A percentile compares a stretch with the other conserved stretches of the same genome.
These are phyloP conservation scores for Ophioderma brevispina DNA, from an alignment of 35 echinoderm and acorn worm genomes.

Conservation along the genomic window DNA sequence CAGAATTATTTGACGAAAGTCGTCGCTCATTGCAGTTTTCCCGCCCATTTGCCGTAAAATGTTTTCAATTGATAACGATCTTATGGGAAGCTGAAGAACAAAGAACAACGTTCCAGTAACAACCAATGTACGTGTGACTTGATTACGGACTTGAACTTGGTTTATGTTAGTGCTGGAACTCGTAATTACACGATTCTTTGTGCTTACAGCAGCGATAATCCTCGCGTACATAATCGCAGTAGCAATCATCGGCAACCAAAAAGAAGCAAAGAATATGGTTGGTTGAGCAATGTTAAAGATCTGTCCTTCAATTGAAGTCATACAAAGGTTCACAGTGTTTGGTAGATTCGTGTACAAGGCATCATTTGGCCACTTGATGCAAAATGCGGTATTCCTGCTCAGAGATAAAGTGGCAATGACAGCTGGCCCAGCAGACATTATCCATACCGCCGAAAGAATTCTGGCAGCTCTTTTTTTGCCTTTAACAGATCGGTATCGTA, in stretches of 20 bases:
- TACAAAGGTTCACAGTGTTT: background rate
- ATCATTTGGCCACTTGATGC: slow-evolving; percentile 46
- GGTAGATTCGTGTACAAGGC: background rate
- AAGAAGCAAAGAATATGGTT: background rate
- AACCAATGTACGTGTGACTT: background rate
- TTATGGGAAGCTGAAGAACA: no score
- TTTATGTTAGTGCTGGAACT: background rate
- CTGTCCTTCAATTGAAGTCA: background rate
- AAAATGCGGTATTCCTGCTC: background rate
- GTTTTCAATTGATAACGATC: no score
- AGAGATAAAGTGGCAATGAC: slow-evolving; percentile 21
- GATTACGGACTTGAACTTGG: background rate
- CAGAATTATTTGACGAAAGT: no score
- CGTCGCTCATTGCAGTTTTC: no score
- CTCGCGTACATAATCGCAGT: background rate
- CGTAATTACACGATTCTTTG: background rate
- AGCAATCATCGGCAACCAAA: background rate
- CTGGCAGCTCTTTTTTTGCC: slow-evolving; percentile 4
- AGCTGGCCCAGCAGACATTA: slow-evolving; percentile 12
- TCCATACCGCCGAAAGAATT: slow-evolving; percentile 40
- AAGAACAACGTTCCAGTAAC: background rate
- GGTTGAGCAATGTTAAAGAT: background rate
- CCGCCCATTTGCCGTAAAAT: no score
- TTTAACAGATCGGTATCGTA: slow-evolving; percentile 31
- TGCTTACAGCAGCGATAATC: background rate